Base-by-base conservation (phyloP, 2,888 invertebrate species). In the Halictus quadricinctus region DNA sequence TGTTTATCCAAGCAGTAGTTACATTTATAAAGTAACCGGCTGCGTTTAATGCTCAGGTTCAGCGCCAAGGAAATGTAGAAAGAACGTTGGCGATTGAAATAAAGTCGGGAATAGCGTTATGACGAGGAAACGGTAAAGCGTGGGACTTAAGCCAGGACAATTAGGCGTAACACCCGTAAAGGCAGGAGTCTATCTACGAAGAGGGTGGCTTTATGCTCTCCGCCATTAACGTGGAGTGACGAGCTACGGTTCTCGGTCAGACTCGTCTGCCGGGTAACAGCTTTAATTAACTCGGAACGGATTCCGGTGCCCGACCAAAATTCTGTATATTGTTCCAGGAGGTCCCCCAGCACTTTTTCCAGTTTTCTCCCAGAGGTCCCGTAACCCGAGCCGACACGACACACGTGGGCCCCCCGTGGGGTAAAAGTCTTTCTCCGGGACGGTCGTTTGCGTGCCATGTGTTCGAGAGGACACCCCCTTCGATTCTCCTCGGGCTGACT, bases 401-500 rank as follows among this genome's bases (percentile, higher is more conserved):
- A 74, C 73, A 50, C 94, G 93, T 93, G 94, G 92, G 91, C 90
- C 90, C 90, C 92, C 92, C 88, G 89, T 91, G 91, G 93, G 93
- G 93, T 93, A 93, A 94, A 93, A 94, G 93, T 92, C 93, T 94
- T 93, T 94, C 94, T 91, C 89, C 87, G 81, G 66, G 80, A 69
- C 86, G 86, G 83, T 89, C 90, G 92, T 91, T 93, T 93, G 93
- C 91, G 88, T 91, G 91, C 94, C 94, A 94, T 94, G 93, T 94
- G 94, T 94, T 91, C 89, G 87, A 87, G 88, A 54, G 54, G 88
- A 76, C 77, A 66, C 72, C 64, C 79, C 80, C 36, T 85, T 83
- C 79, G 85, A 10, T 46, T 8, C 69, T 46, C 29, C 29, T 29
- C 69, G 46, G 80, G 81, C 80, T 74, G 73, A 70, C 74, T n/a